phyloP scores from a whole-genome alignment of 2,113 vertebrate species.

The Bos javanicus region DNA sequence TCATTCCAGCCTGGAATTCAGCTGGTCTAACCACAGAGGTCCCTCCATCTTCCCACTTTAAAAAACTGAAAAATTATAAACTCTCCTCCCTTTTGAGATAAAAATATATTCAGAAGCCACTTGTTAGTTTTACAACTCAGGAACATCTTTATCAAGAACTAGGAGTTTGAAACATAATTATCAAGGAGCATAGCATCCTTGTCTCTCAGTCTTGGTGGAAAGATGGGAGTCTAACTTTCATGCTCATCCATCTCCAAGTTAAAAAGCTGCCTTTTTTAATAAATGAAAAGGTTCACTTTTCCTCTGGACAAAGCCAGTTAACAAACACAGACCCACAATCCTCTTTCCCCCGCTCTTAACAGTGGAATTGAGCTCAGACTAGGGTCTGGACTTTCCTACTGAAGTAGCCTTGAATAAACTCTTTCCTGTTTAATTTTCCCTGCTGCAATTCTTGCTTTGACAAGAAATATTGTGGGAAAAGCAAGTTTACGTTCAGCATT shows the following conservation, averaged over 20 bases:
- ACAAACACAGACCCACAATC: background rate
- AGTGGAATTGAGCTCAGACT: background rate
- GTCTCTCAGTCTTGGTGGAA: background rate
- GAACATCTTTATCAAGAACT: background rate
- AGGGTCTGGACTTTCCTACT: background rate
- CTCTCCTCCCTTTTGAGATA: background rate
- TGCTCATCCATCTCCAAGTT: background rate
- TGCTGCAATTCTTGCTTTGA: background rate
- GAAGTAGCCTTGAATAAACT: background rate
- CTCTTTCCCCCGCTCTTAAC: background rate
- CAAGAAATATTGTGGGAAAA: background rate
- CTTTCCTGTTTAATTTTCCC: background rate
- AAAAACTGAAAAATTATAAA: background rate
- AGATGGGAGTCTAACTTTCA: background rate
- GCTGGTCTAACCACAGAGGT: background rate
- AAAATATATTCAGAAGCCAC: background rate
- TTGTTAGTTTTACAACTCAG: background rate
- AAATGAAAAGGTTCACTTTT: background rate
- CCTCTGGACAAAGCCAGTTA: background rate
- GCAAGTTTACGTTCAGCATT: background rate
- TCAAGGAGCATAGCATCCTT: too few species aligned
- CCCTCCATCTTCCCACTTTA: background rate
- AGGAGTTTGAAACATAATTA: background rate
- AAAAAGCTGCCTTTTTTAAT: background rate
- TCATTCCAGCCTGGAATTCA: background rate